A percentile compares a stretch with the other conserved stretches of the same genome.
Evolutionary conservation across 1,140 invertebrate genomes (phyloP).

Genomic region (Drosophila bocqueti): DNA sequence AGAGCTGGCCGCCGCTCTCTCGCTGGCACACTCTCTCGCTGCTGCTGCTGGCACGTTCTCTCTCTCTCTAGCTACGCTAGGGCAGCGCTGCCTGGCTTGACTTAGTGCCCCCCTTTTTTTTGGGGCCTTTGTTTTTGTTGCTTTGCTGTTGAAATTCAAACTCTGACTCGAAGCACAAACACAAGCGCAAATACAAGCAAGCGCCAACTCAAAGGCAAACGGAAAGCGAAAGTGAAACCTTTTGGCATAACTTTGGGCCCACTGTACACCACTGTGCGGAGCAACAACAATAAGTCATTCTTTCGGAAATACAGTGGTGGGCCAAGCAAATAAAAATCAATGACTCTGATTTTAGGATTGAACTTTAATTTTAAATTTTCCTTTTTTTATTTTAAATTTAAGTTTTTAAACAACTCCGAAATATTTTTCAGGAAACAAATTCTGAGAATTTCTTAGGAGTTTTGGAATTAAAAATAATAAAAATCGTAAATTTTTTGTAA

Average conservation of each 20-base stretch:
- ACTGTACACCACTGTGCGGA: constrained; percentile 48
- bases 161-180: constrained; percentile 30
- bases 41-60: constrained; percentile 18
- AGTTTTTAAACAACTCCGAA: not conserved
- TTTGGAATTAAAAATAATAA: too few species aligned
- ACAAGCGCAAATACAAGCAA: constrained; percentile 4
- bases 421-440: too few species aligned
- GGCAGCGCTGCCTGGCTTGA: constrained; percentile 67
- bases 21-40: not conserved
- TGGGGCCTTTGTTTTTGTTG: constrained; percentile 35
- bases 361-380: not conserved
- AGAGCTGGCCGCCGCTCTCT: constrained; percentile 8
- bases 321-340: not conserved
- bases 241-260: constrained; percentile 71
- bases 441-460: too few species aligned
- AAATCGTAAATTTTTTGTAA: too few species aligned
- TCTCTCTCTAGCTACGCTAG: constrained; percentile 8
- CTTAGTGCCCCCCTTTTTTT: constrained; percentile 76
- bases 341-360: not conserved
- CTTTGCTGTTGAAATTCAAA: constrained; percentile 66
- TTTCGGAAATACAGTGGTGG: constrained; percentile 28
- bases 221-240: constrained; percentile 84
- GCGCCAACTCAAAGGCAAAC: constrained; percentile 17
- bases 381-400: not conserved
- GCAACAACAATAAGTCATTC: constrained; percentile 50